Conservation (phyloP, 2,113 vertebrate species). For the Meriones unguiculatus region DNA sequence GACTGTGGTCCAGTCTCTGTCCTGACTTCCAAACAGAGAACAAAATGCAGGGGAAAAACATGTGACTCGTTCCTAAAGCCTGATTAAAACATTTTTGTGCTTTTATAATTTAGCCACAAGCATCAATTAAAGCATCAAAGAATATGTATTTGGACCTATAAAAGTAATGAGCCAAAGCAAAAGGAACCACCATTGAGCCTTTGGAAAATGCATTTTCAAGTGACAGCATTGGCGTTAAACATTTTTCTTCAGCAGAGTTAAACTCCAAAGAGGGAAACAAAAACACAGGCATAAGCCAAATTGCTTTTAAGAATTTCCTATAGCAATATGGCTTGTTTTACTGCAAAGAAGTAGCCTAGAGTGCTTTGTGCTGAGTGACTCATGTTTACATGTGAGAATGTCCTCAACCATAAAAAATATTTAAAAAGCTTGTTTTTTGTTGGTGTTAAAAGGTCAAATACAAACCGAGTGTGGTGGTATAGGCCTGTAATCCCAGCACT, state of each 20-base stretch:
- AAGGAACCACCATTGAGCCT: conserved; percentile 1
- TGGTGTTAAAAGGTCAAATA: background rate
- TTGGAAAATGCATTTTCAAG: conserved; percentile 56
- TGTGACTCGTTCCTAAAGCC: conserved; percentile 65
- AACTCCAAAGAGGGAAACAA: conserved; percentile 57
- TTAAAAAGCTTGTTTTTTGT: background rate
- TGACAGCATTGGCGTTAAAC: background rate
- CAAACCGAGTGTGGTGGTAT: too few species aligned
- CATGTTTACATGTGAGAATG: background rate
- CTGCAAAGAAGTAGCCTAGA: conserved; percentile 2
- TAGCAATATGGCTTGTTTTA: conserved; percentile 53
- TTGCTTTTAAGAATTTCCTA: conserved; percentile 56
- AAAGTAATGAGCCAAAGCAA: conserved; percentile 59
- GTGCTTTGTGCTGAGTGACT: background rate
- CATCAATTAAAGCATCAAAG: conserved; percentile 73
- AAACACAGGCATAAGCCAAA: conserved; percentile 50
- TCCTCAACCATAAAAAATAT: background rate
- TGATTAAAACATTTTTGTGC: conserved; percentile 68
- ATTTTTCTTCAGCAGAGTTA: conserved; percentile 60
- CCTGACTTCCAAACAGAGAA: background rate
- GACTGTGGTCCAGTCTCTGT: background rate
- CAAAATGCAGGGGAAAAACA: background rate
- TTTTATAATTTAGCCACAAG: conserved; percentile 62
- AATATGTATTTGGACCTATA: conserved; percentile 64
- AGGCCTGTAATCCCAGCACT: too few species aligned